Evolutionary conservation across 2,888 invertebrate genomes (phyloP), one percentile per base, ranked within the genome.

Genomic region (Sthenelais limicola): DNA sequence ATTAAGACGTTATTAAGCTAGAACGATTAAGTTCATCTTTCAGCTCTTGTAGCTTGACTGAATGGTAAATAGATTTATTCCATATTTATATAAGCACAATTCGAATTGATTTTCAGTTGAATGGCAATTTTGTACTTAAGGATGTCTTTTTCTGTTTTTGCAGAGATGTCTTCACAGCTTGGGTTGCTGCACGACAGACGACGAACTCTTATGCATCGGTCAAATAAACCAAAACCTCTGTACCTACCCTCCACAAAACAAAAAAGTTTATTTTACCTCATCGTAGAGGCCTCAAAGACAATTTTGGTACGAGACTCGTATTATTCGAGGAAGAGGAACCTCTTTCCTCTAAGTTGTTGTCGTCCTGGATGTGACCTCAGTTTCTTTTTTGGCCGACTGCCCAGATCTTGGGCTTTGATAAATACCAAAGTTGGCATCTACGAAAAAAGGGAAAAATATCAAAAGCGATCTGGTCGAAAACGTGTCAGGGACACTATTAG

Each of bases 111-210:
- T 52, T 21, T 21, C n/a, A n/a, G n/a, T n/a, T n/a, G n/a, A n/a
- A n/a, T n/a, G n/a, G n/a, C n/a, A n/a, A n/a, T n/a, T n/a, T n/a
- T n/a, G n/a, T n/a, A n/a, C n/a, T 43, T 43, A 43, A 43, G 12
- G 18, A 43, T 12, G 18, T 43, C 9, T 58, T 30, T 30, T 67
- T 69, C 71, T 72, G 48, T 73, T 48, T 71, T 84, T 83, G 24
- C 92, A 94, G 94, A 89, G 95, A 96, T 89, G 96, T 96, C 78
- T 95, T 94, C 90, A 93, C 93, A 86, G 93, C 93, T 77, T 95
- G 94, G 94, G 94, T 95, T 85, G 93, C 94, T 77, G 92, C 93
- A 84, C 93, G 94, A 90, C 93, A 93, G 91, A 82, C 75, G 89
- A 70, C 49, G n/a, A 70, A 70, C 38, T 51, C 70, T 5, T 70